Evolutionary conservation across 1,140 invertebrate genomes (phyloP).

Genomic region (Telenomus remus): DNA sequence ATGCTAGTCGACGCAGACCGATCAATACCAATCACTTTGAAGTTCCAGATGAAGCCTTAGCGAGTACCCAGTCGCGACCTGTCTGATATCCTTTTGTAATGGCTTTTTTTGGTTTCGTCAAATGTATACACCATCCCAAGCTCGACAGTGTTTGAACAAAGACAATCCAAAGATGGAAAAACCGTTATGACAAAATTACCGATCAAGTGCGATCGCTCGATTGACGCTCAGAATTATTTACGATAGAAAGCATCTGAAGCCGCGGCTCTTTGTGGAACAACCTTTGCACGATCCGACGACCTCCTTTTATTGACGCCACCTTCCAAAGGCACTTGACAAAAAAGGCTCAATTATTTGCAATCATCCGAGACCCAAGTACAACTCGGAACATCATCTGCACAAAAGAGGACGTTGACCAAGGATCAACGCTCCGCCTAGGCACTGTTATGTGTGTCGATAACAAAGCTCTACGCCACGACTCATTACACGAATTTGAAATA

Average conservation of each 20-base stretch:
- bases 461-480: constrained; percentile 11
- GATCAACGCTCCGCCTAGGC: constrained; percentile 15
- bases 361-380: constrained; percentile 2
- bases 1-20: constrained; percentile 8
- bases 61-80: constrained; percentile 19
- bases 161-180: background rate
- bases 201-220: too few relatives aligned
- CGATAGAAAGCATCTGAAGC: too few relatives aligned
- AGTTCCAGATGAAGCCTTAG: constrained; percentile 33
- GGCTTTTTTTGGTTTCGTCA: constrained; percentile 24
- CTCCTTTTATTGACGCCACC: too few relatives aligned
- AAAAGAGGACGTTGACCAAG: constrained; percentile 22
- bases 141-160: background rate
- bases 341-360: background rate
- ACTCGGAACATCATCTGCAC: constrained; percentile 18
- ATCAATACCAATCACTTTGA: constrained; percentile 41
- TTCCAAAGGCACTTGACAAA: background rate
- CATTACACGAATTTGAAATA: constrained; percentile 7
- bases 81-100: constrained; percentile 21
- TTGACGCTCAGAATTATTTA: too few relatives aligned
- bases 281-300: background rate
- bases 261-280: background rate
- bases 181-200: background rate
- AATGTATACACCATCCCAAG: background rate
- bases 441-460: constrained; percentile 21